A percentile compares a stretch with the other conserved stretches of the same genome.
Conservation (phyloP, 2,797 vertebrate species). For the Takifugu ocellatus region DNA sequence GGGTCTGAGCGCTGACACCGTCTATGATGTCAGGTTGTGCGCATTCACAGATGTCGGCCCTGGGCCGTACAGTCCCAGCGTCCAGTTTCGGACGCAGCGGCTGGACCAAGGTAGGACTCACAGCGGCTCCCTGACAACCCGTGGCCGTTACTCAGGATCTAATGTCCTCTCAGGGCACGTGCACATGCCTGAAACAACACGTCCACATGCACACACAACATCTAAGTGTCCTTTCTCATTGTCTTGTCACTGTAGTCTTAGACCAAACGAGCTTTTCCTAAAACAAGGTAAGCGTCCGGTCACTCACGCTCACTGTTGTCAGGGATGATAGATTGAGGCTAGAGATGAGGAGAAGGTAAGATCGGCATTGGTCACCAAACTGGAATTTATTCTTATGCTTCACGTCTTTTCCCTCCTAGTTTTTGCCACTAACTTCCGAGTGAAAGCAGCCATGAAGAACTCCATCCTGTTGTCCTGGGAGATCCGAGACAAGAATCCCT, state of each 20-base stretch:
- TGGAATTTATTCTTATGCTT: constrained; percentile 11
- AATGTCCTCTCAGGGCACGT: constrained; percentile 2
- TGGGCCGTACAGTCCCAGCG: constrained; percentile 92
- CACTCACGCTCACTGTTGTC: constrained; percentile 38
- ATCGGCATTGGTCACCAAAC: background rate
- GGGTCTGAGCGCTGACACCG: constrained; percentile 90
- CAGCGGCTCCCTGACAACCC: constrained; percentile 29
- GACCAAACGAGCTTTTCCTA: constrained; percentile 57
- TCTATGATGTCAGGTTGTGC: constrained; percentile 95
- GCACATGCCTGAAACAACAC: constrained; percentile 17
- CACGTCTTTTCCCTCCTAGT: constrained; percentile 76
- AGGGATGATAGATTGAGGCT: constrained; percentile 45
- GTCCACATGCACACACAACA: constrained; percentile 32
- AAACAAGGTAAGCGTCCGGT: constrained; percentile 70
- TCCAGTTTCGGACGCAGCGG: constrained; percentile 95
- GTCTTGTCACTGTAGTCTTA: constrained; percentile 73
- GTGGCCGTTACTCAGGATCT: constrained; percentile 41
- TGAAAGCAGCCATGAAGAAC: constrained; percentile 98
- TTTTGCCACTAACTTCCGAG: constrained; percentile 99
- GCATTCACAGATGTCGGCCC: constrained; percentile 90
- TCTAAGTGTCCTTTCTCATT: constrained; percentile 70
- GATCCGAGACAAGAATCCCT: constrained; percentile 92
- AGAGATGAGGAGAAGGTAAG: constrained; percentile 61
- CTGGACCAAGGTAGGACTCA: constrained; percentile 92
- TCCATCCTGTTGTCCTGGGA: constrained; percentile 96